Evolutionary conservation across 2,888 invertebrate genomes (phyloP).

Genomic region (Osmoderma eremita): DNA sequence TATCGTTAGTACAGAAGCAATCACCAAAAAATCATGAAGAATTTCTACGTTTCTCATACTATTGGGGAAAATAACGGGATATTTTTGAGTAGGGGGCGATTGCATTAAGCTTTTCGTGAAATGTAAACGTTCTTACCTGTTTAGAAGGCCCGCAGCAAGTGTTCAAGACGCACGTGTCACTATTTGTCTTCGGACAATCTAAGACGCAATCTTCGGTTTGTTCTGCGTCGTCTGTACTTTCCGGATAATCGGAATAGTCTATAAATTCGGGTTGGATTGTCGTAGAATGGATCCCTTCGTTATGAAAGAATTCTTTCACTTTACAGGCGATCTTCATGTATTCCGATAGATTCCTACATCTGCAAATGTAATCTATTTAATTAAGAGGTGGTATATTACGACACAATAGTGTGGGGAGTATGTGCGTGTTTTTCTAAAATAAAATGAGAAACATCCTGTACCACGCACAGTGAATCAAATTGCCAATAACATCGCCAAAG

Average conservation of each 20-base stretch:
- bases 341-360: slow-evolving; percentile 92
- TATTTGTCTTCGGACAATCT: slow-evolving; percentile 86
- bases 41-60: no score
- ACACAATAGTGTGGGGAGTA: no score
- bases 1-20: no score
- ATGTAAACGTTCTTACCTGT: slow-evolving; percentile 66
- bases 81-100: no score
- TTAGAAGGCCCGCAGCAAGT: slow-evolving; percentile 89
- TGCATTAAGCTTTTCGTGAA: no score
- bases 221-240: slow-evolving; percentile 62
- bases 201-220: slow-evolving; percentile 79
- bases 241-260: slow-evolving; percentile 72
- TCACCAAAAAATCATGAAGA: no score
- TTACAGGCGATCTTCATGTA: slow-evolving; percentile 98
- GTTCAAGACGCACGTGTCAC: slow-evolving; percentile 81
- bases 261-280: slow-evolving; percentile 99
- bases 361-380: slow-evolving; percentile 55
- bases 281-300: slow-evolving; percentile 98
- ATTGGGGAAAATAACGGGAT: no score
- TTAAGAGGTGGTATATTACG: not conserved
- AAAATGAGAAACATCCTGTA: no score
- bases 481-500: no score
- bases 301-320: slow-evolving; percentile 97
- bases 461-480: no score
- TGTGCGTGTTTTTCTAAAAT: no score